phyloP scores from a whole-genome alignment of 35 echinoderm and acorn worm species.

The Strongylocentrotus purpuratus region DNA sequence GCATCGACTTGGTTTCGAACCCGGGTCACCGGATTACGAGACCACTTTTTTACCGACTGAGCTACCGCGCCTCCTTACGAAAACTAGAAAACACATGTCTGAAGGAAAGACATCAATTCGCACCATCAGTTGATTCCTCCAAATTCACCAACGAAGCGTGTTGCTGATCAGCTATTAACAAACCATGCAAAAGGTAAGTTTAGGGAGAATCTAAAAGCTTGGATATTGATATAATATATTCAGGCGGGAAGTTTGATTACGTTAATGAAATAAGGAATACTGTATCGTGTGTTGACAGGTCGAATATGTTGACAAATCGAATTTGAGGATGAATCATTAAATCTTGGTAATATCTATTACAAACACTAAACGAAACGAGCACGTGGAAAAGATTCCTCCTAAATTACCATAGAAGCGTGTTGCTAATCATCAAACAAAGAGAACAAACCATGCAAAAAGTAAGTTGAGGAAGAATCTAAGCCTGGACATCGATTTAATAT shows the following conservation, averaged over 20 bases:
- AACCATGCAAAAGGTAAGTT: slow-evolving; percentile 23
- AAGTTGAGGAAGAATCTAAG: slow-evolving; percentile 13
- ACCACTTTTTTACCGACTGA: no score
- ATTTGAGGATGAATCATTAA: background rate
- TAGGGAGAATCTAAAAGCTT: background rate
- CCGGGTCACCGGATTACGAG: no score
- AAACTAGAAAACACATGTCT: no score
- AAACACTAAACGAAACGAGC: background rate
- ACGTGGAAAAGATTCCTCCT: background rate
- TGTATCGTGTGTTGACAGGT: background rate
- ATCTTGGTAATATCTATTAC: background rate
- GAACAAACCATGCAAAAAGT: background rate
- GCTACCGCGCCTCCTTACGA: no score
- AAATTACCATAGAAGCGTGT: background rate
- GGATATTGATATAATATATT: background rate
- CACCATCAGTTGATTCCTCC: background rate
- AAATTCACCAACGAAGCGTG: background rate
- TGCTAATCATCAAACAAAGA: background rate
- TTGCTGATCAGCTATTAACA: background rate
- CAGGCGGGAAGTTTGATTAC: background rate
- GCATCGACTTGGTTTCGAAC: no score
- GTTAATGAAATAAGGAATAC: background rate
- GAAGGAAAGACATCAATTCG: slow-evolving; percentile 4
- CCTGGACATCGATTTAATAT: slow-evolving; percentile 36
- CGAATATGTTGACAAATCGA: background rate